Evolutionary conservation across 1,140 invertebrate genomes (phyloP).

Genomic region (Protaetia brevitarsis): DNA sequence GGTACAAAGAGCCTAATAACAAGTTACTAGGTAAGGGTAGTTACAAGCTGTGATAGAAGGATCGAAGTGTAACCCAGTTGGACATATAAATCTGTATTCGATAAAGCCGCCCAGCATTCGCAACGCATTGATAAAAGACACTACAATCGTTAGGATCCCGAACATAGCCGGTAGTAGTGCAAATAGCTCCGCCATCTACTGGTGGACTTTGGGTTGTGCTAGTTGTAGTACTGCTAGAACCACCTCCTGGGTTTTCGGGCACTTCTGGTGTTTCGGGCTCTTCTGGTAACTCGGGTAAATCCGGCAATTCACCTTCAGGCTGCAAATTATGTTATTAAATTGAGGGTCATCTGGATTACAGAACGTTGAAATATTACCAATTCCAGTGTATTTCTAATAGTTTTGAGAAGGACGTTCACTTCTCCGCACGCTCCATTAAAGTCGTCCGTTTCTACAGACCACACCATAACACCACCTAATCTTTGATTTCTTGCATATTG

Average conservation of each 20-base stretch:
- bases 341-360: background rate
- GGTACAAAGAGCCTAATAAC: background rate
- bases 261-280: background rate
- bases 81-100: background rate
- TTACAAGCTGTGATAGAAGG: background rate
- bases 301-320: background rate
- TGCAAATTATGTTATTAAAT: background rate
- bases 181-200: background rate
- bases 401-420: conserved; percentile 57
- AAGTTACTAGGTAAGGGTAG: background rate
- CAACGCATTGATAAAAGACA: conserved; percentile 7
- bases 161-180: background rate
- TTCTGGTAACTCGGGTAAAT: background rate
- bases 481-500: conserved; percentile 34
- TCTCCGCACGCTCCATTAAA: conserved; percentile 58
- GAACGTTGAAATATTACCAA: background rate
- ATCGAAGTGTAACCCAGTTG: background rate
- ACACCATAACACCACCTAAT: conserved; percentile 66
- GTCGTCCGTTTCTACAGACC: conserved; percentile 75
- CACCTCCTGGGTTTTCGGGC: no score
- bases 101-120: background rate
- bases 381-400: conserved; percentile 51
- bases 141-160: conserved; percentile 8
- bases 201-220: background rate
- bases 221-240: background rate